Base-by-base conservation (phyloP, 2,113 vertebrate genomes). In the Acrocephalus kingi region DNA sequence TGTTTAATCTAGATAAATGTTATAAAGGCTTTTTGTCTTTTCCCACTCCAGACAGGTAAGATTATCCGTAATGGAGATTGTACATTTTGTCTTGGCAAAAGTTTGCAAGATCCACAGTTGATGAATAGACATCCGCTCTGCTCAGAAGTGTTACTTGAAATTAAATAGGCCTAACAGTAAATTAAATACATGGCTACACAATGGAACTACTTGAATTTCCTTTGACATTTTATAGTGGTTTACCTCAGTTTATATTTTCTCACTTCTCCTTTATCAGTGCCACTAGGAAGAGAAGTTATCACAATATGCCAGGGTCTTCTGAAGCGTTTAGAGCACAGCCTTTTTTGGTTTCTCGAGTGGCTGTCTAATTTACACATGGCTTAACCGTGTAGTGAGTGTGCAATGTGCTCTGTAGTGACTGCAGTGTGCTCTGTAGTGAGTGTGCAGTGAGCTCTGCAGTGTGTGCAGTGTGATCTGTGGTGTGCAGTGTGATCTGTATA, bases 1-100 rank as follows among this genome's bases (percentile, higher is more conserved):
- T 91, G 72, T 84, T 95, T 96, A 97, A 96, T 96, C 93, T 89
- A 93, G 96, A 97, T 97, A 95, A 96, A 93, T 95, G 87, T 74
- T 95, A 55, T 12, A 75, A 93, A 90, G 61, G 79, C 80, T 84
- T 95, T 96, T 87, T 80, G 82, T 93, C 79, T 93, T 83, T 90
- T 78, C 55, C 73, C 45, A 13, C 73, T 95, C 87, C 79, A 96
- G 89, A 64, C 89, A 96, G 96, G 93, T 97, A 93, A 96, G 87
- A 93, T 97, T 96, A 97, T 94, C 89, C 1, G 0, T 67, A 78
- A 55, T 5, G 2, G 82, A 46, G 51, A n/a, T 19, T 63, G 83
- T 87, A 84, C 56, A 33, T 92, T 96, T 83, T 91, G 56, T 87
- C 77, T 92, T 95, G 93, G 90, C 92, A 92, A 54, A 87, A 54